Base-by-base conservation (phyloP, 2,113 vertebrate species). In the Stomatorhinus ivindoensis region DNA sequence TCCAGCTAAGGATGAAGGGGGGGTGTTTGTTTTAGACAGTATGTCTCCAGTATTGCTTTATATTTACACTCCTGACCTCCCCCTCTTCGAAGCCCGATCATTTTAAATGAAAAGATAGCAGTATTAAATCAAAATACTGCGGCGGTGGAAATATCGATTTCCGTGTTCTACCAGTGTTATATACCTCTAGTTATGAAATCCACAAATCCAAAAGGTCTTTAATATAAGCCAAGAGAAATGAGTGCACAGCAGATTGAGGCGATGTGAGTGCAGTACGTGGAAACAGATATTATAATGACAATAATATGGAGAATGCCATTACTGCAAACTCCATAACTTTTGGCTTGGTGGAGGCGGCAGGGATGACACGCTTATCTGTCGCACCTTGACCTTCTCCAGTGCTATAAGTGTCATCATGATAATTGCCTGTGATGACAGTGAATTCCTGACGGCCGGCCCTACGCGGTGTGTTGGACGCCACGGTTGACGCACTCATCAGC, bases 191-290 rank as follows among this genome's bases (percentile, higher is more conserved):
- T 89, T 89, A 65, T 48, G 55, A 55, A n/a, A 58, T 55, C 31
- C 48, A 89, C 76, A 89, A 89, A 89, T 89, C 50, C 73, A 27
- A 84, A 58, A n/a, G 35, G 88, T 51, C 73, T 89, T 89, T 84
- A 58, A 39, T 47, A 53, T 83, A 84, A 89, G 39, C 50, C 51
- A 19, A 51, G 39, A 44, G 42, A 35, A 39, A 89, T n/a, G 42
- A 61, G 39, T n/a, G 61, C 27, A 86, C 83, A 58, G 69, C 46
- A 21, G 42, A 35, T 8, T 65, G 27, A 53, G n/a, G 83, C 27
- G 61, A 44, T 85, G 24, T 48, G 39, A 35, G 44, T 31, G 48
- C 85, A 87, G 15, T n/a, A n/a, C 10, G 7, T 17, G 42, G 51
- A 35, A 89, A 17, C 17, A 7, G 35, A 42, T 80, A 80, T 83